These are phyloP conservation scores for Dryadula phaetusa DNA, from an alignment of 2,888 invertebrate genomes.

Conservation along the genomic window DNA sequence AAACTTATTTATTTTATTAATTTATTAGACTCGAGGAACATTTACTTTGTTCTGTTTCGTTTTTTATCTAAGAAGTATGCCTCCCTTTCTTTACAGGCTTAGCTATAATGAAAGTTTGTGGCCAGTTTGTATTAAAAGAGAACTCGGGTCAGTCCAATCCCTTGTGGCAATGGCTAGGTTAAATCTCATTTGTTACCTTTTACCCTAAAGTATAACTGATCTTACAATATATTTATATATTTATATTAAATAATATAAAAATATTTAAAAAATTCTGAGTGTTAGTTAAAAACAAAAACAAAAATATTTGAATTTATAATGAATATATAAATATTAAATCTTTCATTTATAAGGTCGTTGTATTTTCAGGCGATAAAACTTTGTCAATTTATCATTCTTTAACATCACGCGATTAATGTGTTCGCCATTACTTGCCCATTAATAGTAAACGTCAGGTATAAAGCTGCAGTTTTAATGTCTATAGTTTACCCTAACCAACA, in stretches of 20 bases:
- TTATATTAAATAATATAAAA: neutral
- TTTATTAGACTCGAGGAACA: neutral
- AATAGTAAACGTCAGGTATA: constrained; percentile 39
- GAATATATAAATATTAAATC: constrained; percentile 31
- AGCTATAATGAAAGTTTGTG: constrained; percentile 19
- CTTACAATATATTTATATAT: neutral
- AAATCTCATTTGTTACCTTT: constrained; percentile 19
- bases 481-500: constrained; percentile 25
- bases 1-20: neutral
- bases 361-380: constrained; percentile 40
- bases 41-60: neutral
- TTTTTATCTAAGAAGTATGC: neutral
- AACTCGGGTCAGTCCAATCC: constrained; percentile 8
- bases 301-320: constrained; percentile 17
- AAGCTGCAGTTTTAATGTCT: constrained; percentile 40
- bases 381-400: constrained; percentile 42
- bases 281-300: no score
- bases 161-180: constrained; percentile 5
- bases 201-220: constrained; percentile 5
- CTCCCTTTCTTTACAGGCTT: neutral
- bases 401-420: constrained; percentile 43
- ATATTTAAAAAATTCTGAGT: no score
- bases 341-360: constrained; percentile 32
- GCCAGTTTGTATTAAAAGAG: constrained; percentile 18
- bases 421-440: constrained; percentile 40